Evolutionary conservation across 1,140 invertebrate genomes (phyloP), one percentile per base, ranked within the genome.

Genomic region (Zaprionus nigranus): DNA sequence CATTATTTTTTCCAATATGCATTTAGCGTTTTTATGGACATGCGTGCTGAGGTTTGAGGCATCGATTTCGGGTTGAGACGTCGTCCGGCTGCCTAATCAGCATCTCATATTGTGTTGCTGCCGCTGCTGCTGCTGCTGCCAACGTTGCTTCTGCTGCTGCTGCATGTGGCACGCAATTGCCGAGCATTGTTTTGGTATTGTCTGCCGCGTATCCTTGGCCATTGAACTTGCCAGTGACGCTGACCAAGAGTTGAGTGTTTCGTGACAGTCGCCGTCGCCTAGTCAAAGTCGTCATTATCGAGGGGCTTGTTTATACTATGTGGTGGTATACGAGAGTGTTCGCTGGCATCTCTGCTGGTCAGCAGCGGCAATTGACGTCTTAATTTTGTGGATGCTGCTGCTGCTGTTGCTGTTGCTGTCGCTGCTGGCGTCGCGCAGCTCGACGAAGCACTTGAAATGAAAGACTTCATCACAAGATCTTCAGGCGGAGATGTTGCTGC

Each of bases 1-100:
- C 84, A 88, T 88, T 88, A 88, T 88, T 85, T 85, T 79, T 88
- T 78, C 65, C 84, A 88, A 87, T 87, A 87, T 87, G 81, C 84
- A 87, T 88, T 87, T 87, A 88, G 82, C 81, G 84, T 88, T 87
- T 86, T 88, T 78, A 87, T 88, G 78, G 75, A 77, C 75, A 81
- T 88, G 84, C 78, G 84, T 88, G 84, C 61, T 49, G 67, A 60
- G 61, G 61, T 81, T 81, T 77, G 61, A 53, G 43, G 60, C 71
- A 57, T 74, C 46, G 66, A 71, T 72, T 75, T 59, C 43, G 22
- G 38, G 15, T 65, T 9, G 30, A 65, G 40, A 34, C 78, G 68
- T 71, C 46, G 46, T 51, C 72, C 79, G 69, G 77, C 79, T 68
- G 77, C 74, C 81, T 90, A 90, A 88, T 88, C 84, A 88, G 70